Evolutionary conservation across 2,797 vertebrate species (phyloP), one percentile per base, ranked within the genome.

Genomic region (Sebastolobus altivelis): DNA sequence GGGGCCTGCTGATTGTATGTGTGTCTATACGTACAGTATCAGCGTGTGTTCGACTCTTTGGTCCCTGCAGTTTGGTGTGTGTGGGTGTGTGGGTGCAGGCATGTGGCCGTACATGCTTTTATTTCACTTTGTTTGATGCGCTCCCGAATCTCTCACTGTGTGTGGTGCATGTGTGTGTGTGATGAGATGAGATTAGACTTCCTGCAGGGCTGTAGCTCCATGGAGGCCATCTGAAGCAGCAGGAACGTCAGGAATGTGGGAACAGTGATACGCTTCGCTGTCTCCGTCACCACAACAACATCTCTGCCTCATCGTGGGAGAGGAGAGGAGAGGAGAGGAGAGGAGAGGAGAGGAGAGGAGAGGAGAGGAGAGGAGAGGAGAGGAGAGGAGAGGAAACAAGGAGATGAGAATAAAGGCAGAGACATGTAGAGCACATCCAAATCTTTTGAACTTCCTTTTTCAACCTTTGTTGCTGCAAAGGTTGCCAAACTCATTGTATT

Each of bases 221-320:
- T 37, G 55, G 75, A 90, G 87, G 87, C 91, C 90, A 93, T 93
- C 90, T 91, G 87, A 89, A 93, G 86, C 84, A 80, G 83, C 83
- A 90, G 89, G 88, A 93, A 91, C 65, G 80, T 68, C 38, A 88
- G 89, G 94, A 95, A 94, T 93, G 91, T 92, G 87, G 86, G 88
- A 93, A 89, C 70, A 33, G 65, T 75, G 89, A 92, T 92, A 85
- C 38, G 80, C 91, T 91, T 88, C 69, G 58, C 67, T 60, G 77
- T 93, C 76, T 87, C 71, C 55, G 25, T 76, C 80, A 86, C 67
- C 72, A 88, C 84, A 88, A 84, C 75, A 89, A 82, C 73, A 35
- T 83, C 37, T 72, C 67, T 70, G 65, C 54, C 67, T 79, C 84
- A 61, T 60, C 35, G 55, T 82, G 82, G 77, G 75, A 73, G 74